These are phyloP conservation scores for Margarornis squamiger DNA, from an alignment of 2,797 vertebrate genomes.

Conservation along the genomic window DNA sequence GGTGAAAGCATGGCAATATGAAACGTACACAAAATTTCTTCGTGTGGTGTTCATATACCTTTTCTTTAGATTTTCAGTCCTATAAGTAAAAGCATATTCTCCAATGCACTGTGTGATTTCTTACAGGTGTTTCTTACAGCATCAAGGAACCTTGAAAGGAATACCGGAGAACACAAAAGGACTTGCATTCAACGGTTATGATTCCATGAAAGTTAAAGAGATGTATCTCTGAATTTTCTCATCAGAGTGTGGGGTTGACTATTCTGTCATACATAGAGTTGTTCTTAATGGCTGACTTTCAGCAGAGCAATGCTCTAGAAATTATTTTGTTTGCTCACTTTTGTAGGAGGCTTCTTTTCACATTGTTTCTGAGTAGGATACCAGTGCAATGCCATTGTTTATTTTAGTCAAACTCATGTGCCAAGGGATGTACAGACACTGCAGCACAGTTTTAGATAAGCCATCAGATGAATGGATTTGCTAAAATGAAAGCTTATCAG, in stretches of 20 bases:
- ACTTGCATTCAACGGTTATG: not conserved
- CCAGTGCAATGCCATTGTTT: not conserved
- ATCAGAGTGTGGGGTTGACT: not conserved
- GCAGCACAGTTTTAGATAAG: not conserved
- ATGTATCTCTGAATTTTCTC: not conserved
- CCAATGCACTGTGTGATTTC: not conserved
- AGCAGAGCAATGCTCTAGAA: not conserved
- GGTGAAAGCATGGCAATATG: not conserved
- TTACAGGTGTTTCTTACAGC: not conserved
- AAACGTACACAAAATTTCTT: not conserved
- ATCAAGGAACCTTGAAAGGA: not conserved
- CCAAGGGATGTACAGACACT: not conserved
- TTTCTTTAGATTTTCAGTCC: not conserved
- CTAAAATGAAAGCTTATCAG: not conserved
- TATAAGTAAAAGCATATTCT: not conserved
- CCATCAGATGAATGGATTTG: not conserved
- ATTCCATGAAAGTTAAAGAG: not conserved
- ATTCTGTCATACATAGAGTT: not conserved
- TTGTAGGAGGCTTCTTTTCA: not conserved
- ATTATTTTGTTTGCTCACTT: not conserved
- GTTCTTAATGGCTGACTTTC: not conserved
- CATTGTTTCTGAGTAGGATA: not conserved
- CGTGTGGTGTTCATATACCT: rapidly evolving
- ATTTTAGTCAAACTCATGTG: not conserved
- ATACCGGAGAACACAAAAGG: not conserved